Evolutionary conservation across 2,797 vertebrate species (phyloP).

Genomic region (Salmo trutta): DNA sequence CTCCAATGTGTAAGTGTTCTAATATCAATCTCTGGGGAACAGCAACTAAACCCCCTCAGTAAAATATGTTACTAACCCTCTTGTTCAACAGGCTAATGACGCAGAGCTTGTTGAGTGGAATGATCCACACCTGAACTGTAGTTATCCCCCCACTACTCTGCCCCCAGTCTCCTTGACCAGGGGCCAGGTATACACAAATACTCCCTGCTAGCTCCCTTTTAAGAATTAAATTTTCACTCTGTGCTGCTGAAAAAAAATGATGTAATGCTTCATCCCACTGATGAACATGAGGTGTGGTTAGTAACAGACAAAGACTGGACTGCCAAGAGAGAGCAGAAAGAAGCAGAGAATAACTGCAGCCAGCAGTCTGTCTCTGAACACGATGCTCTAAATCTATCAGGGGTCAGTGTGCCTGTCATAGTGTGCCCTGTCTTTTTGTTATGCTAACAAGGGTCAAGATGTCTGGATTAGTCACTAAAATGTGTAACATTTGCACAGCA

Average conservation of each 20-base stretch:
- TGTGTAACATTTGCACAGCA: slow-evolving; percentile 17
- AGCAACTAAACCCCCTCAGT: neutral
- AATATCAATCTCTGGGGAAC: slow-evolving; percentile 4
- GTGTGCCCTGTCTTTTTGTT: slow-evolving; percentile 37
- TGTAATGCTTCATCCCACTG: slow-evolving; percentile 12
- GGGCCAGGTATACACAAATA: neutral
- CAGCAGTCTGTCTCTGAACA: neutral
- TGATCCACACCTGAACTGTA: neutral
- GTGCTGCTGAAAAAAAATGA: slow-evolving; percentile 24
- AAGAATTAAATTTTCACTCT: neutral
- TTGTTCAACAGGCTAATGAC: neutral
- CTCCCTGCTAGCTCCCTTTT: neutral
- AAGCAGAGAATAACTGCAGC: slow-evolving; percentile 4
- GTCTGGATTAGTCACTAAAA: slow-evolving; percentile 40
- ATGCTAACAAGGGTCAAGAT: slow-evolving; percentile 57
- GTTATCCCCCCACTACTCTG: neutral
- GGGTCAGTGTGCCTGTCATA: slow-evolving; percentile 36
- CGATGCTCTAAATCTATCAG: slow-evolving; percentile 18
- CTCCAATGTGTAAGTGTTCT: neutral
- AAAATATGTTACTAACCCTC: neutral
- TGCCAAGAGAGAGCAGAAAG: slow-evolving; percentile 21
- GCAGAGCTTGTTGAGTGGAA: neutral
- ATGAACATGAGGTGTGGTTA: slow-evolving; percentile 23
- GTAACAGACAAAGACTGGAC: slow-evolving; percentile 32
- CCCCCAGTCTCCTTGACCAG: neutral